Conservation (phyloP, 2,113 vertebrate species). For the Apus apus region DNA sequence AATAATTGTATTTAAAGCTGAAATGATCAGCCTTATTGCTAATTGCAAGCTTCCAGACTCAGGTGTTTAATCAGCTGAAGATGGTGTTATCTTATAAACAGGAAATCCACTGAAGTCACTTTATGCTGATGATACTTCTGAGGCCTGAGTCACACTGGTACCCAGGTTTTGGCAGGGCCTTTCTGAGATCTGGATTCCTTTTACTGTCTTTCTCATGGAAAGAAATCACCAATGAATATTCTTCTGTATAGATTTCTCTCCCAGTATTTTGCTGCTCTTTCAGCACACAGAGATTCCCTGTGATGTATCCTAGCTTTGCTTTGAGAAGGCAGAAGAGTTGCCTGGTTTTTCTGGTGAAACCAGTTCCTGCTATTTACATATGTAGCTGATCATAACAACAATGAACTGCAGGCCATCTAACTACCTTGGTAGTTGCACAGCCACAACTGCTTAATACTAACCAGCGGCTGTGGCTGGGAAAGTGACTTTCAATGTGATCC, state of each 20-base stretch:
- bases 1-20: background rate
- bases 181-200: background rate
- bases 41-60: background rate
- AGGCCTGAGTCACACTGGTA: background rate
- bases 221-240: background rate
- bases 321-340: background rate
- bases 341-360: conserved; percentile 44
- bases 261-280: background rate
- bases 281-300: background rate
- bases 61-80: background rate
- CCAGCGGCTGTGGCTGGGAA: background rate
- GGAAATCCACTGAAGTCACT: conserved; percentile 3
- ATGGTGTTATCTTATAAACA: conserved; percentile 6
- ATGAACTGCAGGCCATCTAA: background rate
- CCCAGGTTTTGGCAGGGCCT: background rate
- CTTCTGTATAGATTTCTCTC: background rate
- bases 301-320: background rate
- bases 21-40: background rate
- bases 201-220: background rate
- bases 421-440: background rate
- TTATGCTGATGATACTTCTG: background rate
- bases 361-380: conserved; percentile 18
- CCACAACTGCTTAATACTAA: background rate
- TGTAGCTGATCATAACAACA: background rate
- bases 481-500: background rate